These are phyloP conservation scores for Drosophila cardini DNA, from an alignment of 1,140 invertebrate genomes.

Conservation along the genomic window DNA sequence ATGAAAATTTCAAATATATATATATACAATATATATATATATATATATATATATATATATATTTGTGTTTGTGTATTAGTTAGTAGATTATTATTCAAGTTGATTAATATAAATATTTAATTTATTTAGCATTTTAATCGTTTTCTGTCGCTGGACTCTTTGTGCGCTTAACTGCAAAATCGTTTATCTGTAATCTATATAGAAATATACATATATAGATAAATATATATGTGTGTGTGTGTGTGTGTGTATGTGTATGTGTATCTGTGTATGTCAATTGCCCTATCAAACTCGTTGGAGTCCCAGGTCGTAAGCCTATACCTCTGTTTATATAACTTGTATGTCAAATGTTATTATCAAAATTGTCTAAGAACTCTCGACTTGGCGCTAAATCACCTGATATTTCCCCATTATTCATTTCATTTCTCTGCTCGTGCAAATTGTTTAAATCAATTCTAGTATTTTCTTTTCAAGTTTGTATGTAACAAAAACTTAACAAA, in stretches of 20 bases:
- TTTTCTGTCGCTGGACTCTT: conserved; percentile 57
- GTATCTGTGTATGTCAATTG: conserved; percentile 34
- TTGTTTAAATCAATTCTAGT: conserved; percentile 43
- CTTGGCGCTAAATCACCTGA: conserved; percentile 29
- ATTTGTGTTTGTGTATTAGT: conserved; percentile 20
- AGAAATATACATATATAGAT: conserved; percentile 44
- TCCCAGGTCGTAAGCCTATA: conserved; percentile 51
- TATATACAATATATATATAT: conserved; percentile 26
- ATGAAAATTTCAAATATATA: conserved; percentile 64
- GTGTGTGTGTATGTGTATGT: conserved; percentile 6
- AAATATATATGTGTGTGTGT: conserved; percentile 4
- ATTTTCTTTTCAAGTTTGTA: conserved; percentile 15
- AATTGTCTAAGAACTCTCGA: conserved; percentile 54
- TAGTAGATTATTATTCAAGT: conserved; percentile 58
- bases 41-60: conserved; percentile 32
- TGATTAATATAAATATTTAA: conserved; percentile 56
- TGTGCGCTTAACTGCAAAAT: conserved; percentile 76
- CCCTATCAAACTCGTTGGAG: conserved; percentile 55
- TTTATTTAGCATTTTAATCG: conserved; percentile 22
- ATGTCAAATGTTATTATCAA: conserved; percentile 74
- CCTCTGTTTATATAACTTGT: conserved; percentile 54
- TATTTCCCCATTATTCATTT: neutral
- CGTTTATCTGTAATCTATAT: conserved; percentile 51
- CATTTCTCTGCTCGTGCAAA: conserved; percentile 30
- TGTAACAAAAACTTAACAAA: conserved; percentile 26